Conservation (phyloP, 1,140 invertebrate genomes). For the Drosophila yakuba region DNA sequence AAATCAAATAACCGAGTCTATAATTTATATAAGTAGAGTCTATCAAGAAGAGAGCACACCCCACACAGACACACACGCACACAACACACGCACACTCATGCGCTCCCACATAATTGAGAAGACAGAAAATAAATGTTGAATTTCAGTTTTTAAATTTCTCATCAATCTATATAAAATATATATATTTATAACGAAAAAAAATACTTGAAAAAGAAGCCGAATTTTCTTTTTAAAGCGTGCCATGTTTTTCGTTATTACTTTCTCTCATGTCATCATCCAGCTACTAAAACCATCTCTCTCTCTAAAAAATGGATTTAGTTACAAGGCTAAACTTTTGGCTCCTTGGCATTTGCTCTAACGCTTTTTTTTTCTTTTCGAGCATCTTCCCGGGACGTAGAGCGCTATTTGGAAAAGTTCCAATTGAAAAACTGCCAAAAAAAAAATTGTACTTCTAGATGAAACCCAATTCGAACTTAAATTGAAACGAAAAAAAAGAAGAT, state of each 20-base stretch:
- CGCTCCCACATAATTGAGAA: constrained; percentile 44
- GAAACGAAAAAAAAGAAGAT: background rate
- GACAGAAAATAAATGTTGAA: constrained; percentile 24
- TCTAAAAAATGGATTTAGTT: constrained; percentile 32
- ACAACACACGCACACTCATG: constrained; percentile 35
- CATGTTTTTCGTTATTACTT: constrained; percentile 64
- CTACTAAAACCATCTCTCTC: constrained; percentile 42
- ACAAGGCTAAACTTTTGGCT: constrained; percentile 11
- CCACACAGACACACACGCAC: constrained; percentile 35
- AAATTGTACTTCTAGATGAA: constrained; percentile 50
- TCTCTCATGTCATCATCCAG: constrained; percentile 41
- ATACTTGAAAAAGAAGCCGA: constrained; percentile 12
- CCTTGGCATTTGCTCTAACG: constrained; percentile 13
- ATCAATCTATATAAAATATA: constrained; percentile 28
- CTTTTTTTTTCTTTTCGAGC: constrained; percentile 21
- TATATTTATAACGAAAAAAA: constrained; percentile 24
- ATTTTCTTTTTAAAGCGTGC: constrained; percentile 61
- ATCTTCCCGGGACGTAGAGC: constrained; percentile 38
- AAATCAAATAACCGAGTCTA: constrained; percentile 20
- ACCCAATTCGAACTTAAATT: constrained; percentile 28
- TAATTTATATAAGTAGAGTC: constrained; percentile 65
- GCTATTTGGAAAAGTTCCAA: constrained; percentile 75
- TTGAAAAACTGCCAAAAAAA: constrained; percentile 38
- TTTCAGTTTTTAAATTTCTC: constrained; percentile 47
- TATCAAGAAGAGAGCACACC: constrained; percentile 45